Percentiles rank a stretch among this genome's conserved stretches.
Conservation (phyloP, 2,113 vertebrate species). For the Hippocampus mohnikei region DNA sequence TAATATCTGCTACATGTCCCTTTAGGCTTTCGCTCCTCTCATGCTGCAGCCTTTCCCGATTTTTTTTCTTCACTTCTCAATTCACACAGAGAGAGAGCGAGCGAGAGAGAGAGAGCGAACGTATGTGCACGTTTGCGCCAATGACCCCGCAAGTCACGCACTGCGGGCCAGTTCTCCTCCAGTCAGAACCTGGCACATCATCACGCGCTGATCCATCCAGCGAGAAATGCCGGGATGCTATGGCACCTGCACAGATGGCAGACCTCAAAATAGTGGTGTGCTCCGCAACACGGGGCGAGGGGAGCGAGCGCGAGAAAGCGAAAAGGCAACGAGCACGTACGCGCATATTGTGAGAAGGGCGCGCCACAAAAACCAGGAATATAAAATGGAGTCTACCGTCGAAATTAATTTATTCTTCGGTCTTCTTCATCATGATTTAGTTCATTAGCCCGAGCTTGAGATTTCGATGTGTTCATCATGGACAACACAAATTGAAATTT, state of each 20-base stretch:
- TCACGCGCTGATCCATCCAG: conserved; percentile 59
- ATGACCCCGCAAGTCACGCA: conserved; percentile 14
- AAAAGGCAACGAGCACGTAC: conserved; percentile 7
- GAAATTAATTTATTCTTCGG: background rate
- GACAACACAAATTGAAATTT: too few species aligned
- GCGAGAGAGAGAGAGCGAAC: conserved; percentile 8
- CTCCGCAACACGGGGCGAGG: conserved; percentile 44
- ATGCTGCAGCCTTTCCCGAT: conserved; percentile 59
- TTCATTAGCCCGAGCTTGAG: background rate
- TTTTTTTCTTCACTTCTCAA: conserved; percentile 67
- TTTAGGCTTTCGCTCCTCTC: conserved; percentile 19
- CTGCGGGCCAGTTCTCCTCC: conserved; percentile 30
- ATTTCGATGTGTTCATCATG: too few species aligned
- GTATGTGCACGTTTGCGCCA: conserved; percentile 27
- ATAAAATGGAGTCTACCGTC: too few species aligned
- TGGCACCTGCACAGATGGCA: conserved; percentile 67
- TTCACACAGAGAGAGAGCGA: conserved; percentile 33
- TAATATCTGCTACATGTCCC: conserved; percentile 31
- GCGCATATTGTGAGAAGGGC: background rate
- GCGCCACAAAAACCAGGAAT: too few species aligned
- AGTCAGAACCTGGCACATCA: conserved; percentile 52
- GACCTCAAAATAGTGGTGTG: conserved; percentile 63
- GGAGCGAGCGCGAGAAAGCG: conserved; percentile 32
- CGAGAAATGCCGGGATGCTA: conserved; percentile 49
- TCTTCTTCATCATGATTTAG: background rate